Percentiles rank a stretch among this genome's conserved stretches.
Conservation (phyloP, 2,888 invertebrate genomes). For the Andrena dorsata region DNA sequence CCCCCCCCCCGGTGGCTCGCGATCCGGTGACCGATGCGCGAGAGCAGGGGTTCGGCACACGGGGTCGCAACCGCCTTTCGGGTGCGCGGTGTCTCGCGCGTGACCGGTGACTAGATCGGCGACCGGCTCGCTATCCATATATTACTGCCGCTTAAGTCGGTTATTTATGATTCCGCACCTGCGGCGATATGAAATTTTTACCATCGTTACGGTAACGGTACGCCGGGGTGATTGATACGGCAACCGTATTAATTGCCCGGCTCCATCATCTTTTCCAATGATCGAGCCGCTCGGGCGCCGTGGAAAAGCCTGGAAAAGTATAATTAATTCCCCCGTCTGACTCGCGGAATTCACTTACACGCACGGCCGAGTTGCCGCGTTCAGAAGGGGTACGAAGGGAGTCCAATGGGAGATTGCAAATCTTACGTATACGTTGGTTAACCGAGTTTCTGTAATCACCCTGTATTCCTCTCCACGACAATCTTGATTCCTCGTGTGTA, state of each 20-base stretch:
- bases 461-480: too few species aligned
- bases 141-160: constrained; percentile 16
- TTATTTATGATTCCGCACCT: constrained; percentile 43
- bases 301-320: constrained; percentile 29
- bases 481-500: too few species aligned
- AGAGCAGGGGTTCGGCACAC: background rate
- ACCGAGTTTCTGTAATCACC: too few species aligned
- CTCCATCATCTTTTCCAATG: constrained; percentile 8
- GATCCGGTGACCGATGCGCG: background rate
- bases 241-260: constrained; percentile 39
- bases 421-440: too few species aligned
- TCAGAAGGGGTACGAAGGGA: background rate
- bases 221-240: constrained; percentile 28
- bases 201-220: constrained; percentile 33
- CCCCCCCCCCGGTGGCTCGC: background rate
- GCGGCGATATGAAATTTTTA: constrained; percentile 32
- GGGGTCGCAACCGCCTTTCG: constrained; percentile 8
- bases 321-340: constrained; percentile 1
- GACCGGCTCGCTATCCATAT: background rate
- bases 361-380: background rate
- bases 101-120: constrained; percentile 43
- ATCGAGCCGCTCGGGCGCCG: background rate
- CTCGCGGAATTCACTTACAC: background rate
- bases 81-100: constrained; percentile 9
- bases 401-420: too few species aligned